Evolutionary conservation across 2,888 invertebrate species (phyloP).

Genomic region (Drosophila multiciliata): DNA sequence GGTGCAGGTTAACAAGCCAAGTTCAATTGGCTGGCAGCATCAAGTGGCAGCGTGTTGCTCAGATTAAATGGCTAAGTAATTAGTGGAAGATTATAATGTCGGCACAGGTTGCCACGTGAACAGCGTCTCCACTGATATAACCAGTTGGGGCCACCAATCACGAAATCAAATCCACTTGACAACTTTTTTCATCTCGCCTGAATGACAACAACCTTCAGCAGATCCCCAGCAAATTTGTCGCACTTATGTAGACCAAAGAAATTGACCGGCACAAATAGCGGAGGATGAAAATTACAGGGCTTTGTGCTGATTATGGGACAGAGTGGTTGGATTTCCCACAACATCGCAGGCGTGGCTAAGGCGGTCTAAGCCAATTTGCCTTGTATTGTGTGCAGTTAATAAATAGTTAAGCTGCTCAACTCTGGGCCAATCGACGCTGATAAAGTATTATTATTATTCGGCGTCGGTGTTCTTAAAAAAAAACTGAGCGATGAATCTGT

Average conservation of each 20-base stretch:
- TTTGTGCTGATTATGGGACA: slow-evolving; percentile 9
- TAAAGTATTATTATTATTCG: slow-evolving; percentile 42
- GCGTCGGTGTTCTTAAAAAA: slow-evolving; percentile 23
- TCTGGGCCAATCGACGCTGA: slow-evolving; percentile 31
- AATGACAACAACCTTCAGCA: slow-evolving; percentile 22
- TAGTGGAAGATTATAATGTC: slow-evolving; percentile 53
- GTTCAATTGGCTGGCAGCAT: slow-evolving; percentile 25
- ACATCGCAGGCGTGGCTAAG: slow-evolving; percentile 35
- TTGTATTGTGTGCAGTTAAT: slow-evolving; percentile 69
- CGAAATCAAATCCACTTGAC: slow-evolving; percentile 49
- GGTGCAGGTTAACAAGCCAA: slow-evolving; percentile 21
- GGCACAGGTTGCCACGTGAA: slow-evolving; percentile 13
- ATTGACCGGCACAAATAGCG: slow-evolving; percentile 8
- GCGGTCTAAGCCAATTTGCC: slow-evolving; percentile 64
- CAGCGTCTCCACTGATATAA: slow-evolving; percentile 6
- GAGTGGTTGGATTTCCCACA: slow-evolving; percentile 59
- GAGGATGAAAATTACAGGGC: slow-evolving; percentile 32
- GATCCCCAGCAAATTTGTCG: not conserved
- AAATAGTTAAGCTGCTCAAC: slow-evolving; percentile 58
- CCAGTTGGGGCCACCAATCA: slow-evolving; percentile 32
- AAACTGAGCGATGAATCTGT: slow-evolving; percentile 26
- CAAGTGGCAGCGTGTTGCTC: slow-evolving; percentile 27
- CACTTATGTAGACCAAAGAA: slow-evolving; percentile 17
- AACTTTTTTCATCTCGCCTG: slow-evolving; percentile 33
- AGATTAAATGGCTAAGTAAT: slow-evolving; percentile 67